Base-by-base conservation (phyloP, 2,113 vertebrate species). In the Brachyhypopomus occidentalis region DNA sequence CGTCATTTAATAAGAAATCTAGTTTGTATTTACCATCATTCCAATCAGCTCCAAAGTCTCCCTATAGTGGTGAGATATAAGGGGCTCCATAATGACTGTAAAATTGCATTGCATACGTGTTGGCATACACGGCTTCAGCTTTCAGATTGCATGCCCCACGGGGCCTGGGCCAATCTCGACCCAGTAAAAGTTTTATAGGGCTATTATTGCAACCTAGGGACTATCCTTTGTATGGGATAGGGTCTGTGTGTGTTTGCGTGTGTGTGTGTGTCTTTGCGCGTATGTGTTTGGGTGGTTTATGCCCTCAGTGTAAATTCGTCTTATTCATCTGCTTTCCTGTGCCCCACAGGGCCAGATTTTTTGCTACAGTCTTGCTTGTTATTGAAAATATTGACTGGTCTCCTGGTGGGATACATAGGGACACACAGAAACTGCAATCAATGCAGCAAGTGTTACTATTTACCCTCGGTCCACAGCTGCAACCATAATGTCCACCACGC, bases 391-490 rank as follows among this genome's bases (percentile, higher is more conserved):
- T 79, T 82, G 86, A 84, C 83, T 89, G 86, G 64, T 87, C 27
- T 48, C 41, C 76, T 82, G 56, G 52, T 72, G 27, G 55, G 67
- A 38, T 34, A 66, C 30, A 22, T 6, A 81, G 91, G 77, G 78
- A 81, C 75, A 2, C 36, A 81, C 77, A 91, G 92, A 90, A 89
- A 87, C 80, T 85, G 81, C 89, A 85, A 89, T 91, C 87, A 88
- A 86, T 88, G 80, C 88, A 85, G 83, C 77, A 69, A 77, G 70
- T 72, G 52, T 52, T 73, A 38, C 72, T 22, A 12, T 38, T 70
- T 22, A 70, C 52, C 25, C 60, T 72, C 56, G 62, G 34, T 17
- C 19, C 41, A 52, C 36, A 55, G 25, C 67, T 48, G 64, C 55
- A 41, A 23, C 17, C 9, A 52, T 63, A 45, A 74, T 38, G 62